Evolutionary conservation across 2,888 invertebrate species (phyloP).

Genomic region (Aelia acuminata): DNA sequence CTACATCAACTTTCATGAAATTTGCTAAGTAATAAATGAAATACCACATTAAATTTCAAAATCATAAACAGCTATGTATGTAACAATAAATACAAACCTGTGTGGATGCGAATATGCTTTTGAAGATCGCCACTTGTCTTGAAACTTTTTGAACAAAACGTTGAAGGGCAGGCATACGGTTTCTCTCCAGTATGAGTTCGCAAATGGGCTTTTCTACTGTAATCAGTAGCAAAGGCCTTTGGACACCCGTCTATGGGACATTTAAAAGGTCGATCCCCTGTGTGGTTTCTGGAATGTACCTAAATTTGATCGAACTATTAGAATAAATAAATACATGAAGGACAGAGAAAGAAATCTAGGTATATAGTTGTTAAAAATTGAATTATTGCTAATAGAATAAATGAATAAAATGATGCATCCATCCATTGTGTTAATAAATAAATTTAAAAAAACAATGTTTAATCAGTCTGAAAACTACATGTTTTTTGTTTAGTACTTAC

Average conservation of each 20-base stretch:
- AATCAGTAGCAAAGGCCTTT: constrained; percentile 75
- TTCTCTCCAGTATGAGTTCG: constrained; percentile 75
- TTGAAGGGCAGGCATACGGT: constrained; percentile 74
- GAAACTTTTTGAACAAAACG: constrained; percentile 73
- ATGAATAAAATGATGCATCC: no score
- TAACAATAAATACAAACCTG: constrained; percentile 69
- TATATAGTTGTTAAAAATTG: no score
- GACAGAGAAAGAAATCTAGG: no score
- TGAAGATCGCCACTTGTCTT: constrained; percentile 76
- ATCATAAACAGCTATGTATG: background rate
- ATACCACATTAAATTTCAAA: background rate
- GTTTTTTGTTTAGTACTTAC: no score
- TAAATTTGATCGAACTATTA: constrained; percentile 65
- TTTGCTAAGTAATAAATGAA: no score
- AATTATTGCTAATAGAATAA: no score
- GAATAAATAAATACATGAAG: background rate
- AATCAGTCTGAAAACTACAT: no score
- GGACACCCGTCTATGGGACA: constrained; percentile 75
- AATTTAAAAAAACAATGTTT: no score
- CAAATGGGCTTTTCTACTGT: constrained; percentile 74
- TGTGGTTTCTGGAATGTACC: constrained; percentile 73
- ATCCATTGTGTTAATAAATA: no score
- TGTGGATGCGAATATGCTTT: constrained; percentile 75
- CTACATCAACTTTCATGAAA: no score
- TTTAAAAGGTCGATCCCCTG: constrained; percentile 72